A percentile compares a stretch with the other conserved stretches of the same genome.
phyloP scores from a whole-genome alignment of 2,797 vertebrate genomes.

The Heterohyrax brucei region DNA sequence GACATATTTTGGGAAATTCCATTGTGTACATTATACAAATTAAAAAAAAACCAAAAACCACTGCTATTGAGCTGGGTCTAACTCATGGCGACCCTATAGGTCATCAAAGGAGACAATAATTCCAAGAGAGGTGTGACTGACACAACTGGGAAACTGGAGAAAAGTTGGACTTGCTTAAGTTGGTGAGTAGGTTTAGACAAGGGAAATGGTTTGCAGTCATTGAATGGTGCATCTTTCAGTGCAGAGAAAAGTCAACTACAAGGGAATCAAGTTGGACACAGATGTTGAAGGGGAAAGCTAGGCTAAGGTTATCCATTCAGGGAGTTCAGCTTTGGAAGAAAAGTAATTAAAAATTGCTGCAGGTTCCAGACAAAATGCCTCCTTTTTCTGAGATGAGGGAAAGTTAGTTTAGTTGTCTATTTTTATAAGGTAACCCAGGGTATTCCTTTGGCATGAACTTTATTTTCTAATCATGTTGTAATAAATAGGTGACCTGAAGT shows the following conservation, averaged over 20 bases:
- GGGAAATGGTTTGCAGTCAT: neutral
- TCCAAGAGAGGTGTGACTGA: conserved; percentile 30
- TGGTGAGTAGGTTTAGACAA: conserved; percentile 34
- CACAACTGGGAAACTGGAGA: conserved; percentile 23
- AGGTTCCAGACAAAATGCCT: neutral
- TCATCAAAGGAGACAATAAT: conserved; percentile 33
- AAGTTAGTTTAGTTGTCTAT: conserved; percentile 9
- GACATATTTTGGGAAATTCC: conserved; percentile 33
- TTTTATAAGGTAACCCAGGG: conserved; percentile 40
- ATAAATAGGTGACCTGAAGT: neutral
- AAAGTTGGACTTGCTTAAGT: conserved; percentile 12
- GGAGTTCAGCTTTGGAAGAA: conserved; percentile 42
- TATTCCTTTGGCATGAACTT: neutral
- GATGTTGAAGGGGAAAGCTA: conserved; percentile 36
- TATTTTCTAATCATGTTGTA: neutral
- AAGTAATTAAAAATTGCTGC: neutral
- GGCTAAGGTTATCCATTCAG: neutral
- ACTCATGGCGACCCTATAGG: no score
- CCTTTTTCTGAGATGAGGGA: conserved; percentile 6
- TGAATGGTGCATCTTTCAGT: conserved; percentile 8
- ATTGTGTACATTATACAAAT: neutral
- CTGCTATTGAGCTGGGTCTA: no score
- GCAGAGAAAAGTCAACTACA: neutral
- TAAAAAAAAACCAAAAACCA: no score
- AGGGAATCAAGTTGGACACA: conserved; percentile 5